Evolutionary conservation across 2,797 vertebrate genomes (phyloP), one percentile per base, ranked within the genome.

Genomic region (Eospalax fontanierii): DNA sequence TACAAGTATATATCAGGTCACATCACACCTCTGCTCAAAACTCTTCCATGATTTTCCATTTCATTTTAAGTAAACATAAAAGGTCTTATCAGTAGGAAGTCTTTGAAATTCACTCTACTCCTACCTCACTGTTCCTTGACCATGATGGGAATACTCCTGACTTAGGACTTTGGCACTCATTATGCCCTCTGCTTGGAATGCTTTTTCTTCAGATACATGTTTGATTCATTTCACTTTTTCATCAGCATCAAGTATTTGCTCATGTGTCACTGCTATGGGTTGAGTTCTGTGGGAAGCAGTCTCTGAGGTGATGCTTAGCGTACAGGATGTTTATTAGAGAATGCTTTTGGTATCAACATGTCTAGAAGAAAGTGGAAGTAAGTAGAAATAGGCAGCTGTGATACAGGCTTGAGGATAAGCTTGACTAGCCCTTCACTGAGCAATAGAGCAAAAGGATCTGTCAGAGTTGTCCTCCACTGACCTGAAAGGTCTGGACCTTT

Each of bases 11-110:
- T 79, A 43, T 85, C 70, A 26, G 54, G 90, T 92, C 30, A 70
- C 30, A 70, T 65, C 80, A 87, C 2, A 86, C 6, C 3, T 68
- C 70, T 74, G 19, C 12, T 89, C 38, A 87, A 94, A 94, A 91
- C 2, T 16, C 19, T 65, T 38, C 14, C 2, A 14, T 89, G 33
- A 71, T 94, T 89, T 86, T 86, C 24, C 24, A 81, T 81, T n/a
- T 92, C 35, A 63, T 90, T 50, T 93, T 95, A 80, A 87, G 24
- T 80, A 66, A 90, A 92, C 76, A 4, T 21, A 40, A 92, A 70
- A 87, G 30, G 22, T 0, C 22, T 83, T 70, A 80, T 95, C 90
- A 66, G 0, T 81, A 46, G 4, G 35, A 22, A 68, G 43, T 87
- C 22, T 18, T 90, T 85, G 78, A 26, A 87, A 73, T 33, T 95